Evolutionary conservation across 2,888 invertebrate species (phyloP).

Genomic region (Microctonus aethiopoides): DNA sequence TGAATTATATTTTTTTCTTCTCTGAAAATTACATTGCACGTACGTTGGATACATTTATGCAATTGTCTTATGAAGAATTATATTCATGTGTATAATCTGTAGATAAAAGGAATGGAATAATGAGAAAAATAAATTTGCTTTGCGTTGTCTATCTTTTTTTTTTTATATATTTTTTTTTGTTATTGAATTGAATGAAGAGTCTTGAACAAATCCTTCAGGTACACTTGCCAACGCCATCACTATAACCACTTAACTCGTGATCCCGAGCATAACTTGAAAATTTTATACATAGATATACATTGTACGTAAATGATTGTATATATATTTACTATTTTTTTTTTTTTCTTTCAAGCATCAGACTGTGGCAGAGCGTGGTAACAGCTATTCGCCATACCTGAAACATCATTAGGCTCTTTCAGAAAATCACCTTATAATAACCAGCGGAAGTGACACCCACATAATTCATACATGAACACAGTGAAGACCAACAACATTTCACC

Average conservation of each 20-base stretch:
- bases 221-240: constrained; percentile 3
- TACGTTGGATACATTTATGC: not conserved
- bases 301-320: not conserved
- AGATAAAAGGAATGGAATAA: not conserved
- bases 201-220: constrained; percentile 7
- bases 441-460: constrained; percentile 43
- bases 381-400: constrained; percentile 56
- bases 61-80: constrained; percentile 9
- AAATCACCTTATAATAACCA: constrained; percentile 46
- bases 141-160: not conserved
- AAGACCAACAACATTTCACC: not conserved
- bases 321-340: not conserved
- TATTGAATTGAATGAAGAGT: constrained; percentile 17
- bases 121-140: not conserved
- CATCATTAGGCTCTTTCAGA: constrained; percentile 50
- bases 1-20: not conserved
- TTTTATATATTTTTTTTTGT: too few species aligned
- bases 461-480: constrained; percentile 7
- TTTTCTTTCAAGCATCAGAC: not conserved
- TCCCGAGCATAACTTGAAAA: constrained; percentile 63
- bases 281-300: constrained; percentile 52
- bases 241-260: constrained; percentile 59
- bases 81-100: not conserved
- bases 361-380: constrained; percentile 65
- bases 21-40: not conserved